Base-by-base conservation (phyloP, 2,888 invertebrate species). In the Margaritifera margaritifera region DNA sequence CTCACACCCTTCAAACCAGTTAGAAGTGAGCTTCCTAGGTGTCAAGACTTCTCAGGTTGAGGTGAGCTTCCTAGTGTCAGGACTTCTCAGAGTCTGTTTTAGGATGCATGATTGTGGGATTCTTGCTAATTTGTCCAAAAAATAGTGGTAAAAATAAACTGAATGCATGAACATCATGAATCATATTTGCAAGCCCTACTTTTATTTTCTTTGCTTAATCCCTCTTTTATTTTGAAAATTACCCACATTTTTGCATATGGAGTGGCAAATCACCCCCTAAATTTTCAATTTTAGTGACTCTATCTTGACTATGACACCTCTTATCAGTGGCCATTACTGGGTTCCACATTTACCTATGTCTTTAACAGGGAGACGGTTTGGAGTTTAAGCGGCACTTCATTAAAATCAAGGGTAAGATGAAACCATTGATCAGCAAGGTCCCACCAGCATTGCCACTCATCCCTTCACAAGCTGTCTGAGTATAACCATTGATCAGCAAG, bases 341-440 rank as follows among this genome's bases (percentile, higher is more conserved):
- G 20, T n/a, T 11, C 3, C 3, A 22, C 55, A n/a, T 61, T 42
- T 31, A 50, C 50, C 4, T 57, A 60, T 71, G 57, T 66, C 42
- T 69, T 82, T 81, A 42, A 58, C 95, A 96, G 92, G 98, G 98
- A 83, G 97, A 97, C 91, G 98, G 98, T 62, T 91, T 98, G 75
- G 96, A 96, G 89, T 98, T 98, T 91, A 97, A 97, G 91, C 92
- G 95, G 73, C 93, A 93, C 84, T 98, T 95, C 90, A 91, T 95
- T 31, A 93, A 93, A 88, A 92, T 97, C 75, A 94, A 89, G 60
- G 84, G 87, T 22, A 80, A 84, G 50, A 83, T 95, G 75, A 90
- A 89, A 31, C 91, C 92, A 80, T 92, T 94, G 72, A 91, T 93
- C 69, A 87, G 83, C 70, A 82, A 84, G 70, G 80, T 82, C 20